Evolutionary conservation across 1,140 invertebrate species (phyloP).

Genomic region (Apis dorsata): DNA sequence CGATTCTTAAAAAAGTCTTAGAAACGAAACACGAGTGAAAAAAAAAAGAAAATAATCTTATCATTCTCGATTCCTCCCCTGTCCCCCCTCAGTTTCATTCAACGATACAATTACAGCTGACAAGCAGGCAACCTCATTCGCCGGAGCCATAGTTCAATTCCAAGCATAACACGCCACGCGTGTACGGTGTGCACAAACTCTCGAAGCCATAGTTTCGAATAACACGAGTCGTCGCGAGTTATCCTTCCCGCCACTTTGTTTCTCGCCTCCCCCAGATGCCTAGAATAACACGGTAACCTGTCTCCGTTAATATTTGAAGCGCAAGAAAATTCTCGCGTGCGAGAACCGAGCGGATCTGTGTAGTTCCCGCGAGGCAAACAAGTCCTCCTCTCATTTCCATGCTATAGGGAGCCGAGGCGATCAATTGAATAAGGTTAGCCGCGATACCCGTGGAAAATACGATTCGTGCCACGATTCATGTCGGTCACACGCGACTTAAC

Average conservation of each 20-base stretch:
- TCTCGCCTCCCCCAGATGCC: not conserved
- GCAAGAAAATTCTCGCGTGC: constrained; percentile 29
- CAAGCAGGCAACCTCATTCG: not conserved
- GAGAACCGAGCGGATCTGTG: not conserved
- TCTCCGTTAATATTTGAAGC: constrained; percentile 30
- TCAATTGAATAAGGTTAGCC: constrained; percentile 28
- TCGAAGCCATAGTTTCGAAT: not conserved
- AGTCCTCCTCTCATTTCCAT: not conserved
- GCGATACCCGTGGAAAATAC: constrained; percentile 9
- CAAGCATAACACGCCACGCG: not conserved
- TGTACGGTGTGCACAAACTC: not conserved
- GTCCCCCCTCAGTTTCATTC: too few species aligned
- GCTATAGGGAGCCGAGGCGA: not conserved
- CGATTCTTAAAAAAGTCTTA: too few species aligned
- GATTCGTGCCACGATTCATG: constrained; percentile 41
- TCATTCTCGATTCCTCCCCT: too few species aligned
- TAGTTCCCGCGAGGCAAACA: not conserved
- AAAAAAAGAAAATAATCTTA: too few species aligned
- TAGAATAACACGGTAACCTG: not conserved
- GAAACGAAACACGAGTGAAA: too few species aligned
- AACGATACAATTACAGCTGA: not conserved
- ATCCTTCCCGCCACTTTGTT: not conserved
- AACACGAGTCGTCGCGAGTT: not conserved
- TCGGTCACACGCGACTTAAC: constrained; percentile 13
- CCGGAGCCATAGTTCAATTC: not conserved